These are phyloP conservation scores for Exaiptasia diaphana DNA, from an alignment of 64 coral and sea anemone species.

Conservation along the genomic window DNA sequence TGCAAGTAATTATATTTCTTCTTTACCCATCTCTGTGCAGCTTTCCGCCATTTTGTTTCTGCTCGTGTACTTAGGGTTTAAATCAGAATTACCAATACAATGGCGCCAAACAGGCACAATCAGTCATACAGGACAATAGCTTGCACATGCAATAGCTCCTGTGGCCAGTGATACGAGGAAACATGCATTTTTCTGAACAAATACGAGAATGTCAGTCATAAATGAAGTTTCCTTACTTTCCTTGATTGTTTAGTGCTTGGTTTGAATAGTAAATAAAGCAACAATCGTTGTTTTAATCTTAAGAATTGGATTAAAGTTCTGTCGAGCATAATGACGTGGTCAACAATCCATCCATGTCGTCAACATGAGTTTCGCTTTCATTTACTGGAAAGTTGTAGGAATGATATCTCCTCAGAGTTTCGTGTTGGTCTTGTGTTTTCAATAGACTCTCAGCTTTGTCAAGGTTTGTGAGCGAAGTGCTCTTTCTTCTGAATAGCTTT, in stretches of 20 bases:
- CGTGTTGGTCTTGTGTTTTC: neutral
- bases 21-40: too few species aligned
- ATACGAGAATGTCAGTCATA: neutral
- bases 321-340: slow-evolving; percentile 7
- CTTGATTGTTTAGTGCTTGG: too few species aligned
- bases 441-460: neutral
- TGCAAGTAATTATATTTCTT: too few species aligned
- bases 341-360: neutral
- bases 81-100: too few species aligned
- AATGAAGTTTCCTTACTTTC: too few species aligned
- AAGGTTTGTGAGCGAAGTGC: neutral
- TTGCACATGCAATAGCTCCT: neutral
- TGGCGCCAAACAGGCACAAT: too few species aligned
- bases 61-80: too few species aligned
- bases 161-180: neutral
- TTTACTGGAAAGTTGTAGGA: neutral
- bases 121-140: neutral
- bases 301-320: neutral
- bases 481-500: neutral
- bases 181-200: neutral
- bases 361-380: neutral
- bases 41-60: too few species aligned
- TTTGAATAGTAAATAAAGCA: neutral
- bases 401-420: neutral
- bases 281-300: neutral